Evolutionary conservation across 1,140 invertebrate species (phyloP), one percentile per base, ranked within the genome.

Genomic region (Cydia fagiglandana): DNA sequence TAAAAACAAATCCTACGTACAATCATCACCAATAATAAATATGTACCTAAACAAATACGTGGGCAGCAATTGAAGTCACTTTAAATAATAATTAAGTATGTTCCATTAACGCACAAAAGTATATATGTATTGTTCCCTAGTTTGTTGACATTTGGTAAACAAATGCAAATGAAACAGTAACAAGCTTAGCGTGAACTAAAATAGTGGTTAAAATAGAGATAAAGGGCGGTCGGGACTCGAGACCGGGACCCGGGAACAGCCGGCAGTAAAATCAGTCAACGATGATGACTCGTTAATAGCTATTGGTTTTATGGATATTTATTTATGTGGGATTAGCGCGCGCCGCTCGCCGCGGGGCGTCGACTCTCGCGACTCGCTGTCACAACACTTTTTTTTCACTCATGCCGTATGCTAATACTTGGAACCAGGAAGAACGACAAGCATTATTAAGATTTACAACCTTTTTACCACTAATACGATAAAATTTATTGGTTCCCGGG

Each of bases 401-500:
- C 66, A 70, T 45, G 80, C 56, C 15, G 56, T 66, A 30, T 70
- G 70, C 74, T 15, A 75, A 79, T 87, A 84, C 86, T 78, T 73
- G 82, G 85, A 87, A 86, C 38, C 73, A 73, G 75, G 76, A 82
- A 81, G 82, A 81, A 83, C 76, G 75, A 68, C 68, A 73, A 68
- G 66, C 75, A n/a, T 47, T 61, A 61, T 61, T 17, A 56, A 76
- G 79, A 84, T 85, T 85, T 84, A 85, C 83, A 78, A 76, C 82
- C 68, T 73, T 77, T 80, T 84, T 81, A 81, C 79, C 73, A 81
- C 82, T 88, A 89, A 88, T 86, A 78, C 79, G 83, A 87, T 86
- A 86, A 80, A 86, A 89, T 90, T 89, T 86, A 89, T 89, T 76
- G 82, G 80, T 88, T 88, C 84, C 76, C 78, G 85, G 83, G 83